Evolutionary conservation across 2,113 vertebrate species (phyloP).

Genomic region (Petrocephalus microphthalmus): DNA sequence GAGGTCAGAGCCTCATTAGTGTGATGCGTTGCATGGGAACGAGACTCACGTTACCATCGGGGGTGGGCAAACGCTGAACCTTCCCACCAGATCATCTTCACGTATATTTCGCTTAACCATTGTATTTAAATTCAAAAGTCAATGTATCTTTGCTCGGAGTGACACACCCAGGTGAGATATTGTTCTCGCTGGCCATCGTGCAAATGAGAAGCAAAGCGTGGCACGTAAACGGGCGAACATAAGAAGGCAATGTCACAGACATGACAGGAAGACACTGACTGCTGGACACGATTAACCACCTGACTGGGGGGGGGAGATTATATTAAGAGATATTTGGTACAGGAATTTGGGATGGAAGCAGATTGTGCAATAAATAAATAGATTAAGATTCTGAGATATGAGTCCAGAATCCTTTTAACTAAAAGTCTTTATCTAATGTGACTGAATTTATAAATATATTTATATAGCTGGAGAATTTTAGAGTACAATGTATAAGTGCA

Average conservation of each 20-base stretch:
- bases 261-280: not conserved
- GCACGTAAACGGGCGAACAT: not conserved
- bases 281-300: not conserved
- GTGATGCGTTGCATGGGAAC: constrained; percentile 4
- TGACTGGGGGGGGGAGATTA: not conserved
- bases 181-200: not conserved
- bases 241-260: not conserved
- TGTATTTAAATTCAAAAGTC: not conserved
- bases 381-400: not conserved
- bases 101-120: not conserved
- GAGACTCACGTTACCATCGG: not conserved
- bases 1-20: not conserved
- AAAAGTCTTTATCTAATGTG: not conserved
- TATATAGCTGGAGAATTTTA: not conserved
- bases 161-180: not conserved
- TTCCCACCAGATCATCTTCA: not conserved
- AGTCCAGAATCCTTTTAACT: not conserved
- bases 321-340: not conserved
- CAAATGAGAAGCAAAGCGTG: not conserved
- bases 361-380: not conserved
- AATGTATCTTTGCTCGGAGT: not conserved
- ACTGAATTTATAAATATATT: not conserved
- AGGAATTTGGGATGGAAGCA: not conserved
- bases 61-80: not conserved
- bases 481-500: not conserved